phyloP scores from a whole-genome alignment of 2,797 vertebrate species.

The Pangasius larnaudii region DNA sequence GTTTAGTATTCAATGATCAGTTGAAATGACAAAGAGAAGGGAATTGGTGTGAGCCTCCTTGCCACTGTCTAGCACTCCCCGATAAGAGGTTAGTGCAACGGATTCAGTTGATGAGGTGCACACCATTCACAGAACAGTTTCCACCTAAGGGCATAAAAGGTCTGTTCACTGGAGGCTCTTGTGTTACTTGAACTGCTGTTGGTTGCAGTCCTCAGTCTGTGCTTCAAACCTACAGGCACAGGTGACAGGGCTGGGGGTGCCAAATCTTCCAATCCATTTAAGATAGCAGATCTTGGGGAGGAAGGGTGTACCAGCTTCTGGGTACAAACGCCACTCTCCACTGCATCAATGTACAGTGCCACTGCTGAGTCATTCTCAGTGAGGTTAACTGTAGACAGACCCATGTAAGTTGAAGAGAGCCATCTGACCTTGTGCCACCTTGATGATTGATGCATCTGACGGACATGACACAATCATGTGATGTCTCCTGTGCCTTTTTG shows the following conservation, averaged over 20 bases:
- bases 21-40: neutral
- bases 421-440: neutral
- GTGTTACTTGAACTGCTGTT: neutral
- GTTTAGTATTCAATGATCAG: neutral
- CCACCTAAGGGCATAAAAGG: neutral
- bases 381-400: neutral
- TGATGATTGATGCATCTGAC: neutral
- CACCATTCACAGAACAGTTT: neutral
- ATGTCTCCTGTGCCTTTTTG: neutral
- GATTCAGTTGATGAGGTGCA: neutral
- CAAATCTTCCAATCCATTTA: neutral
- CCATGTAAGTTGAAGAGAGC: neutral
- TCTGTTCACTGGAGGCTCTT: neutral
- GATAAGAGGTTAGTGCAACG: neutral
- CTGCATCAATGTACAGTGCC: neutral
- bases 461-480: neutral
- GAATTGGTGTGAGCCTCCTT: neutral
- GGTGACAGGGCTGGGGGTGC: neutral
- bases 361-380: neutral
- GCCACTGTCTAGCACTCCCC: too few relatives aligned
- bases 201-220: neutral
- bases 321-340: neutral
- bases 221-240: neutral
- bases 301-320: neutral
- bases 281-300: neutral